phyloP scores from a whole-genome alignment of 2,888 invertebrate species.

The Mythimna impura region DNA sequence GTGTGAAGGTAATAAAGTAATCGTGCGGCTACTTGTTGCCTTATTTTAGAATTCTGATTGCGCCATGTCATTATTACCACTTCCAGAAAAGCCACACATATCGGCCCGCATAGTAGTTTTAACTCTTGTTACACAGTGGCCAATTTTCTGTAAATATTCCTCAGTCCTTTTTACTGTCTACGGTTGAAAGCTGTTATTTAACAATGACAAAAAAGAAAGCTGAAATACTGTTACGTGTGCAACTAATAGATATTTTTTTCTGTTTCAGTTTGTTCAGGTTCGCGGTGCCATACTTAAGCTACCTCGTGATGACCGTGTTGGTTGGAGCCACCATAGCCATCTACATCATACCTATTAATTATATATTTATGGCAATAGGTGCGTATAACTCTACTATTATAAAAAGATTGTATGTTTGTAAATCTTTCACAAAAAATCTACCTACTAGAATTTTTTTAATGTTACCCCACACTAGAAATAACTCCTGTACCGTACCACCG shows the following conservation, averaged over 20 bases:
- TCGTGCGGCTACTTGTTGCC: not conserved
- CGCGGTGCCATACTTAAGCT: conserved; percentile 86
- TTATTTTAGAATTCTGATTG: not conserved
- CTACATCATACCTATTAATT: conserved; percentile 84
- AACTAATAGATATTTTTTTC: conserved; percentile 10
- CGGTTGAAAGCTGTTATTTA: not conserved
- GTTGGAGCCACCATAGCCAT: conserved; percentile 74
- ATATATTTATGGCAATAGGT: conserved; percentile 86
- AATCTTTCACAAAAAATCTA: too few species aligned
- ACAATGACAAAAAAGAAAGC: not conserved
- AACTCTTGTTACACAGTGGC: too few species aligned
- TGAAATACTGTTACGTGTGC: not conserved
- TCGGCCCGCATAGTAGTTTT: not conserved
- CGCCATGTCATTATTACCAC: not conserved
- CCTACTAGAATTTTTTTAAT: too few species aligned
- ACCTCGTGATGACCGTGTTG: conserved; percentile 79
- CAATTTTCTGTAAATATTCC: not conserved
- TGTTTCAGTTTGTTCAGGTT: conserved; percentile 83
- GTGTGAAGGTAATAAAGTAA: not conserved
- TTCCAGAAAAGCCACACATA: not conserved
- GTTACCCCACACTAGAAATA: too few species aligned
- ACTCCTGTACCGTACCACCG: too few species aligned
- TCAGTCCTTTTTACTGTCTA: not conserved
- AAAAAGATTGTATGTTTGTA: too few species aligned
- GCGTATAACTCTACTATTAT: conserved; percentile 53